A percentile compares a stretch with the other conserved stretches of the same genome.
These are phyloP conservation scores for Psittacula cyanocephala DNA, from an alignment of 2,113 vertebrate species.

Conservation along the genomic window DNA sequence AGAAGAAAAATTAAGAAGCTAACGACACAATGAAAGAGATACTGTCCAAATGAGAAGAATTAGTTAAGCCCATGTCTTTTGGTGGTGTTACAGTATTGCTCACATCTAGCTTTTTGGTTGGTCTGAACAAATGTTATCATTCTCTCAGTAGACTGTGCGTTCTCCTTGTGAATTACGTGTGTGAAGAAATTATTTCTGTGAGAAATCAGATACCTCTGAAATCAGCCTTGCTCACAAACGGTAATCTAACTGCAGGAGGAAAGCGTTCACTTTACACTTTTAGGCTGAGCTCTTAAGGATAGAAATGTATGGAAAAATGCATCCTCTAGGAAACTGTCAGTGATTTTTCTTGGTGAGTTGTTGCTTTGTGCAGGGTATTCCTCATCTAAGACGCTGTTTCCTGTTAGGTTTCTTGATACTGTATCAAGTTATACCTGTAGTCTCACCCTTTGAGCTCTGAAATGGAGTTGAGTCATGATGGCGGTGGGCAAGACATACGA, in stretches of 20 bases:
- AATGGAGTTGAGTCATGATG: background rate
- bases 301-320: background rate
- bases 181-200: background rate
- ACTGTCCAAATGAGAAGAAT: background rate
- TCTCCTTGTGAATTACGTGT: constrained; percentile 10
- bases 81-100: background rate
- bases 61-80: background rate
- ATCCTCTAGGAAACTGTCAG: background rate
- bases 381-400: background rate
- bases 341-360: background rate
- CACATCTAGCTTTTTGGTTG: background rate
- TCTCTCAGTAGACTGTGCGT: background rate
- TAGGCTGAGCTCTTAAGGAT: background rate
- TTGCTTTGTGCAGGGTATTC: background rate
- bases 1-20: background rate
- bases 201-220: background rate
- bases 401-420: background rate
- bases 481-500: background rate
- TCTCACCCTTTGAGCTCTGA: background rate
- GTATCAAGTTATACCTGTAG: background rate
- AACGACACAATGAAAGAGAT: background rate
- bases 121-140: background rate
- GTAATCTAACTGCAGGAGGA: background rate
- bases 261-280: background rate
- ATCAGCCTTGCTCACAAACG: background rate